Evolutionary conservation across 2,797 vertebrate genomes (phyloP).

Genomic region (Natrix natrix): DNA sequence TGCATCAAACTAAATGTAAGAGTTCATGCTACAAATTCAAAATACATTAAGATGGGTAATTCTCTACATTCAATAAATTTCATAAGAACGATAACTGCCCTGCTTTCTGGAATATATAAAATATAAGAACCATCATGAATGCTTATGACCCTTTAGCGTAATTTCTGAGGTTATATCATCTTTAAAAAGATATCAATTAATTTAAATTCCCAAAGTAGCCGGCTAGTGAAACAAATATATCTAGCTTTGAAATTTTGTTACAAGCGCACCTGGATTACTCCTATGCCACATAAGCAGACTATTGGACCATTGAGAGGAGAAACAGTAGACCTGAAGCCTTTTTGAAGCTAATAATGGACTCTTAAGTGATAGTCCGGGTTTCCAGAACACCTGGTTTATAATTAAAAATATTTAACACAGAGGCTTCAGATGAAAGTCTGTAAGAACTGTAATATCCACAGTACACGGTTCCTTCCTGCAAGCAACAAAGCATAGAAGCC

Average conservation of each 20-base stretch:
- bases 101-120: background rate
- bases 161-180: background rate
- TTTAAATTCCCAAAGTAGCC: background rate
- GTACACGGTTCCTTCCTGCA: conserved; percentile 13
- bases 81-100: background rate
- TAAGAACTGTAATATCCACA: background rate
- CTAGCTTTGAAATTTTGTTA: background rate
- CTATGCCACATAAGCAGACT: background rate
- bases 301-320: background rate
- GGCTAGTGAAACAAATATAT: background rate
- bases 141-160: background rate
- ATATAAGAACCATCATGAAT: background rate
- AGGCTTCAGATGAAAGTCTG: background rate
- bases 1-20: background rate
- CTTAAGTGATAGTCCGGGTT: background rate
- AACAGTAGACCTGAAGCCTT: background rate
- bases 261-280: background rate
- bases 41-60: background rate
- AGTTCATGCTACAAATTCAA: background rate
- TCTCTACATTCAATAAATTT: background rate
- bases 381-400: conserved; percentile 22
- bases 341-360: background rate
- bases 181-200: background rate
- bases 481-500: conserved; percentile 21
- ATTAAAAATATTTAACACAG: conserved; percentile 14